Conservation (phyloP, 2,113 vertebrate genomes). For the Pycnonotus jocosus region DNA sequence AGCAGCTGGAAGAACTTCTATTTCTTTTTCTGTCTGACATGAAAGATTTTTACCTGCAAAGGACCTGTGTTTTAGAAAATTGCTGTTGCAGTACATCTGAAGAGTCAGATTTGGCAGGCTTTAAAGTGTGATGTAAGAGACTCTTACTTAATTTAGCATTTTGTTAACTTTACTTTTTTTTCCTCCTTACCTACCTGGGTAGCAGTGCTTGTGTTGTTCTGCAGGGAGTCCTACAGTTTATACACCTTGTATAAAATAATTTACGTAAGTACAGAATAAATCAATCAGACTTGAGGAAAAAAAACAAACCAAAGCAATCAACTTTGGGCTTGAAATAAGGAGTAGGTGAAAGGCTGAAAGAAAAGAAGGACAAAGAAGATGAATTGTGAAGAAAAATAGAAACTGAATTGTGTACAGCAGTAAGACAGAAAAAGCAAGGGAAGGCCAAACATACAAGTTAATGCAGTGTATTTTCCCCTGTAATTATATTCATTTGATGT, state of each 20-base stretch:
- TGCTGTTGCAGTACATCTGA: slow-evolving; percentile 2
- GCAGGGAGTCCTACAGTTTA: neutral
- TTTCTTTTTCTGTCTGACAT: neutral
- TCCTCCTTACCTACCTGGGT: neutral
- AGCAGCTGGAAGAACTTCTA: neutral
- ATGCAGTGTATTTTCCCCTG: neutral
- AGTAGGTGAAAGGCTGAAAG: neutral
- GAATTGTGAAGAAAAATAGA: neutral
- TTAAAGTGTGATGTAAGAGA: slow-evolving; percentile 34
- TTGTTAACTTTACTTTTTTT: neutral
- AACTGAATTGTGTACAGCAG: neutral
- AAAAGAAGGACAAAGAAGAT: neutral
- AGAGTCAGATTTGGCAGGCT: slow-evolving; percentile 41
- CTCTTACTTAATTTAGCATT: slow-evolving; percentile 54
- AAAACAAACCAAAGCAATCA: neutral
- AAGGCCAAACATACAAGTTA: neutral
- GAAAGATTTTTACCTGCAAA: neutral
- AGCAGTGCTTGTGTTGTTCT: neutral
- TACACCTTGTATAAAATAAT: neutral
- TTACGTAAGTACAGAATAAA: neutral
- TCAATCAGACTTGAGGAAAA: neutral
- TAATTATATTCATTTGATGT: slow-evolving; percentile 45
- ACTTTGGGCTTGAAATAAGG: neutral
- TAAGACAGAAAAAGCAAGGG: neutral
- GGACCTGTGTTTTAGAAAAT: neutral